Evolutionary conservation across 2,888 invertebrate genomes (phyloP).

Genomic region (Volucella inflata): DNA sequence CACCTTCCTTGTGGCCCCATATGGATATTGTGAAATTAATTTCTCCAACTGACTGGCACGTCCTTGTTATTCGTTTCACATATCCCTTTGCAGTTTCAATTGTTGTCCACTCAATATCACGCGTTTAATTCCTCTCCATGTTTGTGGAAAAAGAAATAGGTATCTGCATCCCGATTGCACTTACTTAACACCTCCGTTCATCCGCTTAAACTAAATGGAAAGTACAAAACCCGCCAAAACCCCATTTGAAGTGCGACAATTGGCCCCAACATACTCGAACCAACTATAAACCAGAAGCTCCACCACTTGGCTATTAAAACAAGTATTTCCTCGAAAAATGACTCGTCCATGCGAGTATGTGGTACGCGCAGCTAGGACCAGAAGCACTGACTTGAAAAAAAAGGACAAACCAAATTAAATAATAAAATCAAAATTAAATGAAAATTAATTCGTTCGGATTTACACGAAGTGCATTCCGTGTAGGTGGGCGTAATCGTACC

Average conservation of each 20-base stretch:
- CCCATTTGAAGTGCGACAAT: slow-evolving; percentile 42
- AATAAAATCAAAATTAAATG: slow-evolving; percentile 73
- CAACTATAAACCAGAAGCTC: slow-evolving; percentile 26
- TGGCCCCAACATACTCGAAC: slow-evolving; percentile 25
- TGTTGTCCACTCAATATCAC: slow-evolving; percentile 38
- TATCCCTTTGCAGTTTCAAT: slow-evolving; percentile 21
- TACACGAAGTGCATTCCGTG: slow-evolving; percentile 32
- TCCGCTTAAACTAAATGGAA: background rate
- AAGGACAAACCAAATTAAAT: slow-evolving; percentile 54
- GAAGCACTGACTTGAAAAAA: background rate
- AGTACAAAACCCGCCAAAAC: background rate
- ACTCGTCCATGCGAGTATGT: no score
- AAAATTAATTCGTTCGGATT: slow-evolving; percentile 62
- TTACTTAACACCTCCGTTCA: slow-evolving; percentile 24
- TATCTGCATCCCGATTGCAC: background rate
- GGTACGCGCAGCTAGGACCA: background rate
- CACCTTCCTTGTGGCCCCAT: slow-evolving; percentile 10
- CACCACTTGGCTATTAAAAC: slow-evolving; percentile 23
- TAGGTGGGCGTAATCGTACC: slow-evolving; percentile 19
- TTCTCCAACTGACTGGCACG: slow-evolving; percentile 16
- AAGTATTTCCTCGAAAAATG: background rate
- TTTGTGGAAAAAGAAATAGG: slow-evolving; percentile 16
- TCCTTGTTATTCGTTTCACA: slow-evolving; percentile 20
- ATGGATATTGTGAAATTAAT: slow-evolving; percentile 42
- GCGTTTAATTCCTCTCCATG: slow-evolving; percentile 59